phyloP scores from a whole-genome alignment of 53 echinoderm and acorn worm genomes.

The Apostichopus leukothele region DNA sequence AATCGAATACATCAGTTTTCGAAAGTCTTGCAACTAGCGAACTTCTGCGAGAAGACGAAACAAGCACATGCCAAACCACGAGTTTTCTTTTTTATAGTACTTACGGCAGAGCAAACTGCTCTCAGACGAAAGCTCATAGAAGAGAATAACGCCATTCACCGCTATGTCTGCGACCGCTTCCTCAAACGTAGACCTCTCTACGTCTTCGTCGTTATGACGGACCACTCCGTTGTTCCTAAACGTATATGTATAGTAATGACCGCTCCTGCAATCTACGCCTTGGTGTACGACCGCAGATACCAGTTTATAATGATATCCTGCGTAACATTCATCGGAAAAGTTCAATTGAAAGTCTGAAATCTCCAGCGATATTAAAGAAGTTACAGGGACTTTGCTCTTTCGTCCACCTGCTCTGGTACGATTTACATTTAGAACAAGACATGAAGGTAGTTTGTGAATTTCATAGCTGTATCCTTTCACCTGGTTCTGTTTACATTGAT shows the following conservation, averaged over 20 bases:
- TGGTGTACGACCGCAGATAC: neutral
- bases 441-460: too few species aligned
- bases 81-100: neutral
- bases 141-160: too few species aligned
- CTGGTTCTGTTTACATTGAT: too few species aligned
- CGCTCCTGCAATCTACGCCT: slow-evolving; percentile 1
- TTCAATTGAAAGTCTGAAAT: neutral
- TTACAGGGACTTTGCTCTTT: too few species aligned
- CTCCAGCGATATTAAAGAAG: too few species aligned
- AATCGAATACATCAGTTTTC: neutral
- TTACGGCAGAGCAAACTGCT: too few species aligned
- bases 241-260: neutral
- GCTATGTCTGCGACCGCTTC: too few species aligned
- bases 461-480: too few species aligned
- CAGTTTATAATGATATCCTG: neutral
- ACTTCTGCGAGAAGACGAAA: slow-evolving; percentile 3
- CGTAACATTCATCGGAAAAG: neutral
- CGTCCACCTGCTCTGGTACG: too few species aligned
- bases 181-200: neutral
- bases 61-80: neutral
- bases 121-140: too few species aligned
- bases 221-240: too few species aligned
- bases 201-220: neutral
- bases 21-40: neutral
- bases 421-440: too few species aligned